A percentile compares a stretch with the other conserved stretches of the same genome.
Evolutionary conservation across 2,888 invertebrate species (phyloP).

Genomic region (Chalcis sispes): DNA sequence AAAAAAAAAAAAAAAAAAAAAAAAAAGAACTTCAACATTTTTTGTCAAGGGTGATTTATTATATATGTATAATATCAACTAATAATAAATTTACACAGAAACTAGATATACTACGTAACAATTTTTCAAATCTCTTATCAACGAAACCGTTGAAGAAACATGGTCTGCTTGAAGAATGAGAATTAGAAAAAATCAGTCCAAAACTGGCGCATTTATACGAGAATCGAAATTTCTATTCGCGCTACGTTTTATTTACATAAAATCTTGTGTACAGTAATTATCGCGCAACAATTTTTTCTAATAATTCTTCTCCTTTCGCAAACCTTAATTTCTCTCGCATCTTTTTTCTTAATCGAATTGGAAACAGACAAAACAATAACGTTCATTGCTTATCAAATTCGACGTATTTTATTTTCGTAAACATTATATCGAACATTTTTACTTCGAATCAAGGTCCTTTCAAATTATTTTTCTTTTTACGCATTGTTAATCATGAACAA

Average conservation of each 20-base stretch:
- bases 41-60: conserved; percentile 63
- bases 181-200: conserved; percentile 59
- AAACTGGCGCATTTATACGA: conserved; percentile 53
- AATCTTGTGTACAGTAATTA: conserved; percentile 54
- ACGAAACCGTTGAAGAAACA: conserved; percentile 53
- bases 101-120: conserved; percentile 70
- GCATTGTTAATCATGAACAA: conserved; percentile 34
- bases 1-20: conserved; percentile 22
- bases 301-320: conserved; percentile 52
- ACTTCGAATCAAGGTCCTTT: conserved; percentile 41
- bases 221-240: conserved; percentile 53
- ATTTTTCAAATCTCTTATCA: conserved; percentile 65
- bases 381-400: conserved; percentile 53
- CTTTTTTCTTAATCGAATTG: conserved; percentile 50
- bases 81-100: conserved; percentile 69
- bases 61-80: conserved; percentile 67
- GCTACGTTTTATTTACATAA: conserved; percentile 58
- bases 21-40: conserved; percentile 22
- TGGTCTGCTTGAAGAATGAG: conserved; percentile 53
- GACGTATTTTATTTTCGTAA: conserved; percentile 55
- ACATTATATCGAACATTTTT: conserved; percentile 58
- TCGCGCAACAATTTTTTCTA: conserved; percentile 53
- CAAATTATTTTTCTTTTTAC: conserved; percentile 26
- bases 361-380: conserved; percentile 55
- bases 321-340: conserved; percentile 35